These are phyloP conservation scores for Drosophila fungiperda DNA, from an alignment of 2,888 invertebrate genomes.

Conservation along the genomic window DNA sequence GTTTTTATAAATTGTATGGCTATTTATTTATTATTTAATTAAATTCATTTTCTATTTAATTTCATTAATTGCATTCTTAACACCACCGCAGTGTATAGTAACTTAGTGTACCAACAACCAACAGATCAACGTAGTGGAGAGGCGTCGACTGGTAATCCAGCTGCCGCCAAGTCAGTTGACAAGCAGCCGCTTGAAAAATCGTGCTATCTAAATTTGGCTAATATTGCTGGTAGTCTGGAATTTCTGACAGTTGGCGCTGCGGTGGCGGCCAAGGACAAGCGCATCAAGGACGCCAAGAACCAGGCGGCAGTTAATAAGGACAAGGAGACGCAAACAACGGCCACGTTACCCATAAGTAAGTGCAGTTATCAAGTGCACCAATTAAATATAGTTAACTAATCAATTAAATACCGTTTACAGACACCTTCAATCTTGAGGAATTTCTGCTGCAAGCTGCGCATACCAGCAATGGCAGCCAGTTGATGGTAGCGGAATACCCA, in stretches of 20 bases:
- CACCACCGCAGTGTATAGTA: conserved; percentile 81
- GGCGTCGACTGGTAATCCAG: conserved; percentile 32
- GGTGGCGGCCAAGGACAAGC: conserved; percentile 94
- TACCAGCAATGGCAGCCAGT: conserved; percentile 84
- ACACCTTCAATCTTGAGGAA: conserved; percentile 81
- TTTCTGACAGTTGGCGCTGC: conserved; percentile 93
- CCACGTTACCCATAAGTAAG: conserved; percentile 45
- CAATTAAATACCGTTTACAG: conserved; percentile 51
- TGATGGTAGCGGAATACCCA: conserved; percentile 85
- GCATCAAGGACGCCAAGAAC: conserved; percentile 93
- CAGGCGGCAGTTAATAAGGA: conserved; percentile 84
- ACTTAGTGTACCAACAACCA: conserved; percentile 76
- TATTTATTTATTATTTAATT: conserved; percentile 32
- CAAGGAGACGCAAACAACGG: conserved; percentile 74
- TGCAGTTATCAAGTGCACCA: background rate
- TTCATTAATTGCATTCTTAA: conserved; percentile 39
- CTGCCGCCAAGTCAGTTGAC: conserved; percentile 47
- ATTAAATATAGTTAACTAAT: background rate
- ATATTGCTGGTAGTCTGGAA: conserved; percentile 85
- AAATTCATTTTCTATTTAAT: conserved; percentile 45
- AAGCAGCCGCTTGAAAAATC: conserved; percentile 68
- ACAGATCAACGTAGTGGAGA: conserved; percentile 76
- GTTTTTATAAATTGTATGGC: background rate
- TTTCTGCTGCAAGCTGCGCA: conserved; percentile 77
- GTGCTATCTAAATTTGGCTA: conserved; percentile 76